phyloP scores from a whole-genome alignment of 2,113 vertebrate genomes.

The Camelus dromedarius region DNA sequence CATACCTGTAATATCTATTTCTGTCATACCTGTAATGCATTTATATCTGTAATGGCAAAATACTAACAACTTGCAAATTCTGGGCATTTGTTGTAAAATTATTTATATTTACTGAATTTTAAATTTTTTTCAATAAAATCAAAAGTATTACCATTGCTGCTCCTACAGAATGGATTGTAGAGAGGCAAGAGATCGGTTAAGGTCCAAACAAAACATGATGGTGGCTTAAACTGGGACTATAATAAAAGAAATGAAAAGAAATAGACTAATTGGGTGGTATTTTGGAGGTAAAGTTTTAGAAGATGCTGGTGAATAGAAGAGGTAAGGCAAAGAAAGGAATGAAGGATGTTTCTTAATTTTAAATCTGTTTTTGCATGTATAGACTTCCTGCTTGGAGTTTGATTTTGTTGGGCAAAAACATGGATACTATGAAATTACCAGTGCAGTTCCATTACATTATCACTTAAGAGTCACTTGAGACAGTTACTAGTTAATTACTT shows the following conservation, averaged over 20 bases:
- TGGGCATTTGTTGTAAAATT: not conserved
- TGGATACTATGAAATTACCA: not conserved
- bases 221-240: not conserved
- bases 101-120: constrained; percentile 42
- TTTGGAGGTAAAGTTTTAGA: constrained; percentile 6
- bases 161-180: constrained; percentile 37
- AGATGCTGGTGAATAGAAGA: not conserved
- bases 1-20: not conserved
- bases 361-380: not conserved
- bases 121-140: constrained; percentile 51
- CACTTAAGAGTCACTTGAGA: not conserved
- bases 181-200: constrained; percentile 11
- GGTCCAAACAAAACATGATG: not conserved
- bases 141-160: not conserved
- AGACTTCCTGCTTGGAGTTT: constrained; percentile 10
- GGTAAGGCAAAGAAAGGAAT: not conserved
- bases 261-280: not conserved
- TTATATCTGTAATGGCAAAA: not conserved
- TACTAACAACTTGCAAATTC: constrained; percentile 29
- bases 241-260: constrained; percentile 5
- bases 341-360: constrained; percentile 26
- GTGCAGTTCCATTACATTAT: not conserved
- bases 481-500: constrained; percentile 24
- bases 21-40: not conserved
- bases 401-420: not conserved